Evolutionary conservation across 2,113 vertebrate genomes (phyloP).

Genomic region (Plecturocebus donacophilus): DNA sequence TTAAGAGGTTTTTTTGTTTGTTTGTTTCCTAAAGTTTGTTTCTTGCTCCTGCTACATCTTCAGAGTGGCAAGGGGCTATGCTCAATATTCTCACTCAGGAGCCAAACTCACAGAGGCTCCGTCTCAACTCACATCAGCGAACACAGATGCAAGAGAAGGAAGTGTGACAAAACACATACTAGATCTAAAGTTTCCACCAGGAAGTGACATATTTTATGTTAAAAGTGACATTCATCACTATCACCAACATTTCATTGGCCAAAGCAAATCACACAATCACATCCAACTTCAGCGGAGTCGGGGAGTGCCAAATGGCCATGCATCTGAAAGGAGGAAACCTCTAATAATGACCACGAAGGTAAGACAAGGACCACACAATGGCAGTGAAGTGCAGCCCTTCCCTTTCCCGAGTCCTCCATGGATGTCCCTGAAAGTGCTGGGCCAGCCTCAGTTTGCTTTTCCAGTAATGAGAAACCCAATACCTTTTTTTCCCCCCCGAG

Average conservation of each 20-base stretch:
- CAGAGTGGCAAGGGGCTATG: not conserved
- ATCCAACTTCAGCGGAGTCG: not conserved
- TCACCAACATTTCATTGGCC: not conserved
- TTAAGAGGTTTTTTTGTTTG: not conserved
- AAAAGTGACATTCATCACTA: not conserved
- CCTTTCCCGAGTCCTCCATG: not conserved
- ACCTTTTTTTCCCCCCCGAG: not conserved
- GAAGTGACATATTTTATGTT: not conserved
- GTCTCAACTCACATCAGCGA: not conserved
- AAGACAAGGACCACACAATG: not conserved
- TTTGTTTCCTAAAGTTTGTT: not conserved
- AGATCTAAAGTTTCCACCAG: not conserved
- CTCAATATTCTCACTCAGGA: not conserved
- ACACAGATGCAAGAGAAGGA: not conserved
- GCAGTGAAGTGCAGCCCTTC: not conserved
- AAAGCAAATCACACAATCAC: not conserved
- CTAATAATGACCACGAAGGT: not conserved
- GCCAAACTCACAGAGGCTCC: not conserved
- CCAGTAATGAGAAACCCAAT: not conserved
- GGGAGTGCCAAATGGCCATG: not conserved
- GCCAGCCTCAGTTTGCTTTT: not conserved
- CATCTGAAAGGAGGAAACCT: not conserved
- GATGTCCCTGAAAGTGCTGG: not conserved
- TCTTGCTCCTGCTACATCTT: not conserved
- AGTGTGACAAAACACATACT: not conserved